Evolutionary conservation across 2,888 invertebrate genomes (phyloP).

Genomic region (Steinernema hermaphroditum): DNA sequence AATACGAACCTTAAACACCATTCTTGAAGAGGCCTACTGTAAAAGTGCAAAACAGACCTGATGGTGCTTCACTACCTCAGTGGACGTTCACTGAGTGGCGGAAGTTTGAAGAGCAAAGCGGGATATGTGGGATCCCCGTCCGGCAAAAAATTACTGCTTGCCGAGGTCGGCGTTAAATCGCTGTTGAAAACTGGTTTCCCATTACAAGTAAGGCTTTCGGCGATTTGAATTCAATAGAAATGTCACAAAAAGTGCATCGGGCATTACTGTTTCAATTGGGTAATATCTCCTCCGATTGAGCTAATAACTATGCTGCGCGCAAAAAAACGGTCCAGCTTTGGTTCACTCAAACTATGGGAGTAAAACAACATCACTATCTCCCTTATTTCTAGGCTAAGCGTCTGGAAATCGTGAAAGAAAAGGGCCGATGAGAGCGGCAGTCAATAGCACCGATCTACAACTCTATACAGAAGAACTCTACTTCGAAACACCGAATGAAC

Average conservation of each 20-base stretch:
- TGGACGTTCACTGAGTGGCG: constrained; percentile 13
- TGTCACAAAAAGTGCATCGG: constrained; percentile 23
- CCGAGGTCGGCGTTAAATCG: background rate
- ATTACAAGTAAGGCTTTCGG: constrained; percentile 6
- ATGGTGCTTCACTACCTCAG: background rate
- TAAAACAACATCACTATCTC: too few relatives aligned
- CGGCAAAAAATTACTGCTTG: constrained; percentile 8
- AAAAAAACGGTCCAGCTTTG: too few relatives aligned
- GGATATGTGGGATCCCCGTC: constrained; percentile 12
- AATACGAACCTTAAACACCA: constrained; percentile 12
- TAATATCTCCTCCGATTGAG: constrained; percentile 3
- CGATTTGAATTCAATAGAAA: constrained; percentile 5
- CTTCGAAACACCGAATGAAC: background rate
- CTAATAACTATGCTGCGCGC: background rate
- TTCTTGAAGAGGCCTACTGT: background rate
- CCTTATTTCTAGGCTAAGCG: too few relatives aligned
- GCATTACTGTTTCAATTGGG: constrained; percentile 15
- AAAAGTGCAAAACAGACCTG: too few relatives aligned
- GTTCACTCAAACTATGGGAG: too few relatives aligned
- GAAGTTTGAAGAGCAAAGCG: background rate
- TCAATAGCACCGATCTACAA: background rate
- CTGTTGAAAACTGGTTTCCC: constrained; percentile 4
- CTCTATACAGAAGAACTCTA: constrained; percentile 18
- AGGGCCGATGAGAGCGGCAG: background rate
- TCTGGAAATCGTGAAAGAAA: background rate